These are phyloP conservation scores for Camelus bactrianus DNA, from an alignment of 2,113 vertebrate genomes.

Conservation along the genomic window DNA sequence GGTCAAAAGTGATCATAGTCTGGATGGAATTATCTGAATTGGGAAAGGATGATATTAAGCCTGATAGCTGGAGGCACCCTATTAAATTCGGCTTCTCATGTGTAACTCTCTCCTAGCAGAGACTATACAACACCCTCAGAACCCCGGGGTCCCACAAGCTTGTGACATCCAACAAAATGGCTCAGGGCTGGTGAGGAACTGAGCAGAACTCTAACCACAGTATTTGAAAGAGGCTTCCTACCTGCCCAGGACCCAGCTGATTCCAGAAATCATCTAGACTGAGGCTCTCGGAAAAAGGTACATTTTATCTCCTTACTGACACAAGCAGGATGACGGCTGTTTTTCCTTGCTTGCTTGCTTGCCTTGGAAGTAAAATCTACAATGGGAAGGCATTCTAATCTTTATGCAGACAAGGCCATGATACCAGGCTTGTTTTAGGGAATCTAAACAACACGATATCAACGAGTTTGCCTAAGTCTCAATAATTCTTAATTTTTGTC, in stretches of 20 bases:
- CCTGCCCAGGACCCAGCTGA: background rate
- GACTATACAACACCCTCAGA: background rate
- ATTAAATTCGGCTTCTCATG: background rate
- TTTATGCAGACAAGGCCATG: background rate
- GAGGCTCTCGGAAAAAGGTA: background rate
- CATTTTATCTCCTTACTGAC: background rate
- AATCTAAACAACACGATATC: background rate
- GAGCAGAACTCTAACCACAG: background rate
- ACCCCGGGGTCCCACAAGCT: background rate
- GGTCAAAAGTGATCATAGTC: conserved; percentile 95
- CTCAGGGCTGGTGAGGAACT: background rate
- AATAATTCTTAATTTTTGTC: conserved; percentile 13
- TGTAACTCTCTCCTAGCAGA: background rate
- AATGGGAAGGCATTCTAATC: background rate
- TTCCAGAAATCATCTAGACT: background rate
- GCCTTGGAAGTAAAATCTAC: background rate
- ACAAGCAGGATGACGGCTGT: background rate
- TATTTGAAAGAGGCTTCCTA: background rate
- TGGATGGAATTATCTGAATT: conserved; percentile 92
- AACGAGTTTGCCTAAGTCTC: background rate
- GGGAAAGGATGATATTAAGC: conserved; percentile 5
- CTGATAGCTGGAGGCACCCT: background rate
- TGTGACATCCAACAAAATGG: background rate
- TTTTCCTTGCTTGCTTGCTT: background rate
- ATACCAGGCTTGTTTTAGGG: background rate